These are phyloP conservation scores for Muscicapa striata DNA, from an alignment of 2,797 vertebrate genomes.

Conservation along the genomic window DNA sequence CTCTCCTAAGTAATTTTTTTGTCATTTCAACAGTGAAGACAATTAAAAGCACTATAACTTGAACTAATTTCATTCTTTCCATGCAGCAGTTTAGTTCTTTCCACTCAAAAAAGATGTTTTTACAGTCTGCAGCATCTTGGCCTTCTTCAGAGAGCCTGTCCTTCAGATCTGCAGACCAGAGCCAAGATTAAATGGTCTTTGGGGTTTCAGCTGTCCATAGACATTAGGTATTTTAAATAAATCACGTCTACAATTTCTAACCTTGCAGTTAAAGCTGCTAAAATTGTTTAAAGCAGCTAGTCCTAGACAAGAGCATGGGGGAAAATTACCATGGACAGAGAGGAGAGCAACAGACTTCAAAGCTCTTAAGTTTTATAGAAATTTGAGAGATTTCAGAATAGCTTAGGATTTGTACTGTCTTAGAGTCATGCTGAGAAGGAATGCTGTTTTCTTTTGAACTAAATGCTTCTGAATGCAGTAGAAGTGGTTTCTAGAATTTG, in stretches of 20 bases:
- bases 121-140: not conserved
- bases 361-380: not conserved
- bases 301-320: not conserved
- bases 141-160: not conserved
- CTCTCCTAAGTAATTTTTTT: slow-evolving; percentile 31
- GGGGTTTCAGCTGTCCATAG: not conserved
- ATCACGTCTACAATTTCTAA: not conserved
- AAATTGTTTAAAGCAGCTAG: not conserved
- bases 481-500: not conserved
- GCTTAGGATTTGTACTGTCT: not conserved
- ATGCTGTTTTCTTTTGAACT: not conserved
- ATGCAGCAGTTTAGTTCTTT: not conserved
- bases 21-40: not conserved
- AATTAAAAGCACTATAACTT: slow-evolving; percentile 7
- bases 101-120: not conserved
- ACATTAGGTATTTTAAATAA: not conserved
- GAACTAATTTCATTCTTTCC: slow-evolving; percentile 19
- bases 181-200: not conserved
- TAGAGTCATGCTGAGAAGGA: not conserved
- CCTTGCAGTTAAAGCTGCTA: not conserved
- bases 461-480: not conserved
- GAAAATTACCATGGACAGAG: not conserved
- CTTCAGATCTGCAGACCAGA: not conserved
- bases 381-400: not conserved
- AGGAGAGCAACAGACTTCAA: not conserved